These are phyloP conservation scores for Clepsis dumicolana DNA, from an alignment of 2,888 invertebrate genomes.

Conservation along the genomic window DNA sequence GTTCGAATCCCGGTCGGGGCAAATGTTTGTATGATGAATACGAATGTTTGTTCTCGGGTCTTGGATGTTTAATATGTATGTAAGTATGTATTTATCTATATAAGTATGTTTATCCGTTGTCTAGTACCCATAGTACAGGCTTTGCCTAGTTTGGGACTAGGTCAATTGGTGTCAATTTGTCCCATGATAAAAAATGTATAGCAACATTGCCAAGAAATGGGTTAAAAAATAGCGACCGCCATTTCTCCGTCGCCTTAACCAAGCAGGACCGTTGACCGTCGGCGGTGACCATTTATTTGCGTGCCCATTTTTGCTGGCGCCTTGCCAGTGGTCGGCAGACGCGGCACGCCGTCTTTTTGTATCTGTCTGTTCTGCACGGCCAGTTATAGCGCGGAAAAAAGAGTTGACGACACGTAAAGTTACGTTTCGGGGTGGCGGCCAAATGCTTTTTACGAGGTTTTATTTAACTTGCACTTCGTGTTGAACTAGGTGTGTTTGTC, in stretches of 20 bases:
- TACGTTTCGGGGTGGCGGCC: neutral
- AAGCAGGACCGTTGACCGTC: conserved; percentile 33
- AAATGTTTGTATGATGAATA: too few species aligned
- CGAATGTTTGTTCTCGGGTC: too few species aligned
- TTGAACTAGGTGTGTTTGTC: neutral
- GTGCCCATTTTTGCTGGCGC: conserved; percentile 62
- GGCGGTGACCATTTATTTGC: conserved; percentile 43
- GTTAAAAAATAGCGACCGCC: neutral
- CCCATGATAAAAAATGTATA: too few species aligned
- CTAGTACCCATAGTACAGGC: too few species aligned
- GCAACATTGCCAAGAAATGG: too few species aligned
- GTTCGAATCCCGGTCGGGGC: too few species aligned
- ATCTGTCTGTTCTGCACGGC: conserved; percentile 34
- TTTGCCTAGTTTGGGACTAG: too few species aligned
- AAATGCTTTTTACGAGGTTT: neutral
- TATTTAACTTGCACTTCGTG: too few species aligned
- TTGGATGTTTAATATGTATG: too few species aligned
- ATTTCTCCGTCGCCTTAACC: neutral
- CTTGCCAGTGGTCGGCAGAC: conserved; percentile 67
- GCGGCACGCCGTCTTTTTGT: conserved; percentile 32
- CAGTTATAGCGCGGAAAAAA: conserved; percentile 36
- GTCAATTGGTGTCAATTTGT: too few species aligned
- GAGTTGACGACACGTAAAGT: conserved; percentile 2
- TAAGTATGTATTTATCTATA: too few species aligned
- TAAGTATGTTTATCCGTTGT: too few species aligned